Evolutionary conservation across 1,140 invertebrate species (phyloP).

Genomic region (Leptestheria dahalacensis): DNA sequence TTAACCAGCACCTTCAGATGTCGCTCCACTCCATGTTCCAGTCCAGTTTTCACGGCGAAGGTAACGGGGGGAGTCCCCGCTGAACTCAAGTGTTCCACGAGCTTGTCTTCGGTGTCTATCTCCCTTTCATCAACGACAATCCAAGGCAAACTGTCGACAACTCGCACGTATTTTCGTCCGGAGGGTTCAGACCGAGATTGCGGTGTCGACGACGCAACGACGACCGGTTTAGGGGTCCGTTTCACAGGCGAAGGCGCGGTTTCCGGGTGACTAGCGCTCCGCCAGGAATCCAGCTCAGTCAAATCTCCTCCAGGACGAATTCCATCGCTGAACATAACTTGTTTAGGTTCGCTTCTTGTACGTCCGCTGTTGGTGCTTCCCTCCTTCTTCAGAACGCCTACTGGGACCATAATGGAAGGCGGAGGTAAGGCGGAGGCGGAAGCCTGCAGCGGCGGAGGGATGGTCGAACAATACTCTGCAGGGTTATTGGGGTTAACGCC

Average conservation of each 20-base stretch:
- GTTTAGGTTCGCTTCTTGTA: constrained; percentile 4
- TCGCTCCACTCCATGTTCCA: neutral
- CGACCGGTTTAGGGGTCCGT: neutral
- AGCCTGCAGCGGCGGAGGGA: constrained; percentile 63
- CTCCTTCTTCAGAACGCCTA: constrained; percentile 63
- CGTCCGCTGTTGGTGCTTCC: constrained; percentile 27
- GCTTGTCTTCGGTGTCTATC: neutral
- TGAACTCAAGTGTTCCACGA: neutral
- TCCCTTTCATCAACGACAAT: neutral
- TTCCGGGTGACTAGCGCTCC: constrained; percentile 17
- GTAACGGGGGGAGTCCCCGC: neutral
- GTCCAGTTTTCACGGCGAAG: neutral
- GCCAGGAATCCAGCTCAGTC: constrained; percentile 49
- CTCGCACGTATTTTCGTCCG: neutral
- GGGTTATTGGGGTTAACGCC: constrained; percentile 74
- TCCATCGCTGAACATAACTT: constrained; percentile 70
- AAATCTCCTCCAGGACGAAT: constrained; percentile 79
- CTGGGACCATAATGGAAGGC: constrained; percentile 55
- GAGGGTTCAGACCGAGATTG: neutral
- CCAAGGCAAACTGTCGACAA: neutral
- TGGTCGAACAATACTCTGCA: constrained; percentile 74
- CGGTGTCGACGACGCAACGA: neutral
- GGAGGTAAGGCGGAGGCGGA: constrained; percentile 33
- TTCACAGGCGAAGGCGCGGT: neutral
- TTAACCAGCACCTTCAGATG: constrained; percentile 1